A percentile compares a stretch with the other conserved stretches of the same genome.
phyloP scores from a whole-genome alignment of 2,797 vertebrate species.

The Manis pentadactyla region DNA sequence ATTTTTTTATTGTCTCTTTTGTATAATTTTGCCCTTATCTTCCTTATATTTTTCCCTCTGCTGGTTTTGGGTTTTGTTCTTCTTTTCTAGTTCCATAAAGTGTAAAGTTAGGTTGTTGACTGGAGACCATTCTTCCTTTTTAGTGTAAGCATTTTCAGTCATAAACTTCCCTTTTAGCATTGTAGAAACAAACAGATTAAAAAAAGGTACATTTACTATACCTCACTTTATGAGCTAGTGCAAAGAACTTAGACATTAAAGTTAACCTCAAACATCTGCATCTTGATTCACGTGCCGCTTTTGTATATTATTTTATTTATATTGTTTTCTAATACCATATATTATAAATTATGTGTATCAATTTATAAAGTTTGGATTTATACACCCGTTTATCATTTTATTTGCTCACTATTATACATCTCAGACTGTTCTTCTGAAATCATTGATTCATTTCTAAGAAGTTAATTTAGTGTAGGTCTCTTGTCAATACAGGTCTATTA shows the following conservation, averaged over 20 bases:
- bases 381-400: background rate
- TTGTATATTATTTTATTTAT: background rate
- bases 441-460: background rate
- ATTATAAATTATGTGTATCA: background rate
- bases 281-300: background rate
- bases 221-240: background rate
- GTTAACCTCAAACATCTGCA: background rate
- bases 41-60: background rate
- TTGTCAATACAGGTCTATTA: background rate
- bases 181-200: background rate
- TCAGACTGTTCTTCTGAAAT: background rate
- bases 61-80: background rate
- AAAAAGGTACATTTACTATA: background rate
- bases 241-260: background rate
- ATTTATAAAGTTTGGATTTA: background rate
- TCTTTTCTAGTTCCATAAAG: background rate
- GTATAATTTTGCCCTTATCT: background rate
- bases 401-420: background rate
- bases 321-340: background rate
- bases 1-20: background rate
- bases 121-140: background rate
- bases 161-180: background rate
- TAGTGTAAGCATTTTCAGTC: background rate
- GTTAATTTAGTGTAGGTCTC: background rate
- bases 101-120: background rate